These are phyloP conservation scores for Dreissena rostriformis DNA, from an alignment of 1,140 invertebrate genomes.

Conservation along the genomic window DNA sequence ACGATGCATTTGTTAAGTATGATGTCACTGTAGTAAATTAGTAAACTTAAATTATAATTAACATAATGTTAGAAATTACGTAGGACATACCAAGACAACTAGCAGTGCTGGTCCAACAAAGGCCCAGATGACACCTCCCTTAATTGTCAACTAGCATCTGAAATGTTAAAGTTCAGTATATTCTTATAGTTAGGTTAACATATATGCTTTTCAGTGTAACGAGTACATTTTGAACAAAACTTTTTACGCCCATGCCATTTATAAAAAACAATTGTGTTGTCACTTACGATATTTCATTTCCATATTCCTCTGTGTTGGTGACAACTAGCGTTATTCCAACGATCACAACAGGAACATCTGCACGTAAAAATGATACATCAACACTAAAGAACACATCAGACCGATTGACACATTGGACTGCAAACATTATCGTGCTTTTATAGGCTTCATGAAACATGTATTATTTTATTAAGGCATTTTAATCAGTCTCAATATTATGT, in stretches of 20 bases:
- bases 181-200: neutral
- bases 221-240: neutral
- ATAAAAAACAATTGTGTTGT: neutral
- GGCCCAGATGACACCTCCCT: constrained; percentile 54
- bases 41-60: neutral
- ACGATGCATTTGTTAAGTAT: neutral
- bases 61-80: neutral
- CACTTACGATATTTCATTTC: constrained; percentile 27
- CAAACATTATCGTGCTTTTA: neutral
- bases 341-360: constrained; percentile 19
- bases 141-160: constrained; percentile 46
- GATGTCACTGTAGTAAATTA: neutral
- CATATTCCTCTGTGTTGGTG: constrained; percentile 9
- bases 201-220: neutral
- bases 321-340: constrained; percentile 6
- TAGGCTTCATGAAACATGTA: neutral
- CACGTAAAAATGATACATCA: neutral
- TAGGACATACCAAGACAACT: neutral
- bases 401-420: neutral
- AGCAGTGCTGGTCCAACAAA: neutral
- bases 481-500: neutral
- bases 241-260: neutral
- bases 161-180: neutral
- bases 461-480: neutral
- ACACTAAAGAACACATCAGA: neutral